These are phyloP conservation scores for Polydrusus tereticollis DNA, from an alignment of 2,888 invertebrate genomes.

Conservation along the genomic window DNA sequence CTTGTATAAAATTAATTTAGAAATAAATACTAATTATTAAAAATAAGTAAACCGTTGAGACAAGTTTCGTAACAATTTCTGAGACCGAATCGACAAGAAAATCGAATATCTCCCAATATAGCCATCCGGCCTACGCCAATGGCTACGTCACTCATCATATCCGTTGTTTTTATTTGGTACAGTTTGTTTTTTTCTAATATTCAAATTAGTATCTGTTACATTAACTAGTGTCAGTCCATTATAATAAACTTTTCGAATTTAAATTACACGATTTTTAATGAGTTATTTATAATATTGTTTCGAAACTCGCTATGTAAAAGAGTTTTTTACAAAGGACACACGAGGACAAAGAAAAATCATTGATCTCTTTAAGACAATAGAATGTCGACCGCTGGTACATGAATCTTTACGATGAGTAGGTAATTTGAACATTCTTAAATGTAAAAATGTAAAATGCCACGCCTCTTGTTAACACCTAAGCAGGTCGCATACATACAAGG, in stretches of 20 bases:
- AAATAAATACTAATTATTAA: too few species aligned
- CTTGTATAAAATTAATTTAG: too few species aligned
- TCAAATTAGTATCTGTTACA: conserved; percentile 33
- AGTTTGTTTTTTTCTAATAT: conserved; percentile 38
- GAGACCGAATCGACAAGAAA: conserved; percentile 21
- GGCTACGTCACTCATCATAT: conserved; percentile 21
- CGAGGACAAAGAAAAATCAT: conserved; percentile 36
- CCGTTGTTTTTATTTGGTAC: conserved; percentile 35
- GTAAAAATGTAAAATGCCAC: not conserved
- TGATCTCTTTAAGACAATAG: conserved; percentile 21
- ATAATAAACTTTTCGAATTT: conserved; percentile 40
- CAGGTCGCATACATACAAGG: too few species aligned
- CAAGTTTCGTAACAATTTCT: not conserved
- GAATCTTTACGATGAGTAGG: not conserved
- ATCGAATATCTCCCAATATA: conserved; percentile 25
- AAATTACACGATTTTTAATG: conserved; percentile 33
- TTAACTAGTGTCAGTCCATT: conserved; percentile 26
- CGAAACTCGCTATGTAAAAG: conserved; percentile 26
- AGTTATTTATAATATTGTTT: conserved; percentile 35
- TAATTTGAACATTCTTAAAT: not conserved
- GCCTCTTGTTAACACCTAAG: not conserved
- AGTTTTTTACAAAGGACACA: conserved; percentile 33
- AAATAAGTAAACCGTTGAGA: too few species aligned
- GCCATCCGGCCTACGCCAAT: conserved; percentile 35
- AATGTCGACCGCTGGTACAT: conserved; percentile 1